Evolutionary conservation across 2,888 invertebrate species (phyloP), one percentile per base, ranked within the genome.

Genomic region (Latheticus oryzae): DNA sequence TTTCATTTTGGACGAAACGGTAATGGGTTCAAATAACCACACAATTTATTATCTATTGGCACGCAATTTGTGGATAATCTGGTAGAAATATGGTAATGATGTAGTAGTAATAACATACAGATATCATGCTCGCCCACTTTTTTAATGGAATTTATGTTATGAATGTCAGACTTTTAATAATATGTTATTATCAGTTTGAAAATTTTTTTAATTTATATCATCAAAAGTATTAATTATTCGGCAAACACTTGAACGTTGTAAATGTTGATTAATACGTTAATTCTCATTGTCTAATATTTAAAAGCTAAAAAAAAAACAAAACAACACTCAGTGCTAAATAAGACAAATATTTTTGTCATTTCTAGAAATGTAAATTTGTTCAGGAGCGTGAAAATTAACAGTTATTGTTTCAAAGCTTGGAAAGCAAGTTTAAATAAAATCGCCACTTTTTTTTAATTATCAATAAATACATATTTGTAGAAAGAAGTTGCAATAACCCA

Each of bases 261-360:
- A 7, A 5, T 5, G 11, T 23, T 38, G 23, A 38, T 38, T 38
- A 38, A 3, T 23, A 5, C 21, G 12, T 11, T 23, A n/a, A n/a
- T n/a, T n/a, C n/a, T n/a, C n/a, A n/a, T n/a, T n/a, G n/a, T n/a
- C n/a, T n/a, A n/a, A n/a, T n/a, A n/a, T n/a, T n/a, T n/a, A n/a
- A n/a, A n/a, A n/a, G n/a, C n/a, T n/a, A n/a, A n/a, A n/a, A n/a
- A n/a, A n/a, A n/a, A n/a, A n/a, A n/a, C n/a, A n/a, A n/a, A n/a
- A n/a, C n/a, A n/a, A n/a, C n/a, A n/a, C n/a, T n/a, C n/a, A n/a
- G 38, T 38, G 38, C 23, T 38, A 21, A 38, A 38, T 23, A 38
- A 38, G 38, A 38, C 12, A 38, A 38, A 38, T 38, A 38, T 11
- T 21, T 17, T 38, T 38, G 23, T 38, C 23, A 17, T 38, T 38